Conservation (phyloP, 2,888 invertebrate species). For the Melipona beecheii region DNA sequence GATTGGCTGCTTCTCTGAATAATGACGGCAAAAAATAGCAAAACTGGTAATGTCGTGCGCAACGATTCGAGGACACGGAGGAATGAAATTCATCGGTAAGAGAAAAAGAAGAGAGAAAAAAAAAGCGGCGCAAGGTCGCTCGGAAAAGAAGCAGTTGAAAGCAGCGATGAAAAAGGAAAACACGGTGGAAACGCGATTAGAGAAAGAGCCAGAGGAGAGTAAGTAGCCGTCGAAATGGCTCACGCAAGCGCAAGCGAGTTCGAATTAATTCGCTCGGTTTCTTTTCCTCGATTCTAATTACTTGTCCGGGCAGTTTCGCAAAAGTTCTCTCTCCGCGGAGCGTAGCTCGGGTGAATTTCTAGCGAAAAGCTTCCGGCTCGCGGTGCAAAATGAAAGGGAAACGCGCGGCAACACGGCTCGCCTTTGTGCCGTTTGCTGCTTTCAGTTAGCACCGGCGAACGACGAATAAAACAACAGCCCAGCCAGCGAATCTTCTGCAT, state of each 20-base stretch:
- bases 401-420: background rate
- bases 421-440: conserved; percentile 34
- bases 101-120: too few relatives aligned
- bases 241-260: background rate
- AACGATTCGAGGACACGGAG: too few relatives aligned
- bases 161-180: too few relatives aligned
- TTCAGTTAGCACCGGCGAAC: conserved; percentile 9
- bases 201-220: background rate
- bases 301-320: background rate
- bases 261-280: conserved; percentile 19
- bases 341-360: background rate
- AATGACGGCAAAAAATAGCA: too few relatives aligned
- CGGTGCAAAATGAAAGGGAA: conserved; percentile 31
- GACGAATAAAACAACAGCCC: conserved; percentile 13
- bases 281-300: conserved; percentile 24
- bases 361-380: conserved; percentile 17
- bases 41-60: too few relatives aligned
- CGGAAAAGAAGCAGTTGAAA: too few relatives aligned
- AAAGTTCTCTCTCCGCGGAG: background rate
- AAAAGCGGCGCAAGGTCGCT: too few relatives aligned
- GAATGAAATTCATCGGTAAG: too few relatives aligned
- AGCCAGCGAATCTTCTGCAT: conserved; percentile 9
- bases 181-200: too few relatives aligned
- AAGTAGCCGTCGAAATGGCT: background rate
- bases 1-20: too few relatives aligned